phyloP scores from a whole-genome alignment of 30 jellyfish, hydroid and myxozoan species.

The Mastigias papua region DNA sequence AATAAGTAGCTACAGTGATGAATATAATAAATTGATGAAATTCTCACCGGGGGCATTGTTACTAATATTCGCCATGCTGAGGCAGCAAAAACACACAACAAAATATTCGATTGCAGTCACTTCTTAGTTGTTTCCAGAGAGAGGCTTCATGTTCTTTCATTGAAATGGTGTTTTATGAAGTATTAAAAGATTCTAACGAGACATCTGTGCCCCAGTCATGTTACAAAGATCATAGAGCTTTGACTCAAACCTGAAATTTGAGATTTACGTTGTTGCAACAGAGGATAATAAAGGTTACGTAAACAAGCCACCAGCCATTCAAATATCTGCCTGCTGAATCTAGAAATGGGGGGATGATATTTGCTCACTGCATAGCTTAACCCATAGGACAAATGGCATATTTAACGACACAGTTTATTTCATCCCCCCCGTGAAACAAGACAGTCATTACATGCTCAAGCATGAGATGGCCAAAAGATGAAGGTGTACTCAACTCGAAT shows the following conservation, averaged over 20 bases:
- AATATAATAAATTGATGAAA: no score
- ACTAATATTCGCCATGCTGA: background rate
- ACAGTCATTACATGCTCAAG: background rate
- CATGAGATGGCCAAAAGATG: background rate
- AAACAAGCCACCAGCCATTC: constrained; percentile 13
- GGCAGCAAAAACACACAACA: background rate
- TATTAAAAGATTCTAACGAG: no score
- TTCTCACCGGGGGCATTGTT: background rate
- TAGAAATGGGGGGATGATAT: background rate
- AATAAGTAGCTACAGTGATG: no score
- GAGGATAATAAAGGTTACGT: background rate
- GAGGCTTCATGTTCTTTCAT: no score
- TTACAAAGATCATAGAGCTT: no score
- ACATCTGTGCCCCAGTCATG: no score
- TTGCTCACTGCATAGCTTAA: background rate
- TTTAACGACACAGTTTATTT: background rate
- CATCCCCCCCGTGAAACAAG: background rate
- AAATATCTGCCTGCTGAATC: background rate
- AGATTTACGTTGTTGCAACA: background rate
- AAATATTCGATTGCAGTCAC: no score
- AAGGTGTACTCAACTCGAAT: no score
- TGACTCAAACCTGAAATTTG: constrained; percentile 3
- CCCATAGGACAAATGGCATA: background rate
- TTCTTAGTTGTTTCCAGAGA: no score
- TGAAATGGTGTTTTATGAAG: no score